These are phyloP conservation scores for Acronicta leporina DNA, from an alignment of 2,888 invertebrate species.

Conservation along the genomic window DNA sequence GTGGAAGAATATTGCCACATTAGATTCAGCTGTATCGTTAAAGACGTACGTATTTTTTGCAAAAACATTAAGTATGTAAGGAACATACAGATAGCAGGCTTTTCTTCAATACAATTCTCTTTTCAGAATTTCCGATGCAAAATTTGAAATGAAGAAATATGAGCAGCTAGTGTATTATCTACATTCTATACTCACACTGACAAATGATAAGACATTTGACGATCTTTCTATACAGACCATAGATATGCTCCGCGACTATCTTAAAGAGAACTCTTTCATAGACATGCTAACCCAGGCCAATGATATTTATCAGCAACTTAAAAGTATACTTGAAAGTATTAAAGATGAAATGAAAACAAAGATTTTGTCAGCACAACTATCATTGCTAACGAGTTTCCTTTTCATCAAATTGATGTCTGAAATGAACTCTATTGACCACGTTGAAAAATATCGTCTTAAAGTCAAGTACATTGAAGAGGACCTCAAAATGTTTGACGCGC, in stretches of 20 bases:
- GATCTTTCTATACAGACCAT: slow-evolving; percentile 24
- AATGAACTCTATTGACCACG: slow-evolving; percentile 94
- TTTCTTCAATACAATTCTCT: neutral
- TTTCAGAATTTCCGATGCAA: slow-evolving; percentile 74
- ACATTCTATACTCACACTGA: slow-evolving; percentile 51
- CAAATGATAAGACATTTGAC: slow-evolving; percentile 25
- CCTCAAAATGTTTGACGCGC: slow-evolving; percentile 88
- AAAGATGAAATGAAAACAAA: slow-evolving; percentile 59
- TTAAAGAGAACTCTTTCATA: slow-evolving; percentile 63
- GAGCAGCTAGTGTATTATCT: slow-evolving; percentile 69
- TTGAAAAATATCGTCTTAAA: slow-evolving; percentile 93
- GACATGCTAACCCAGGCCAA: slow-evolving; percentile 63
- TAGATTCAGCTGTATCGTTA: slow-evolving; percentile 81
- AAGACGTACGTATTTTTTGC: slow-evolving; percentile 77
- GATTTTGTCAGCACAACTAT: slow-evolving; percentile 71
- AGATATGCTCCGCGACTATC: slow-evolving; percentile 43
- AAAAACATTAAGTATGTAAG: neutral
- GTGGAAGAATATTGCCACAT: slow-evolving; percentile 90
- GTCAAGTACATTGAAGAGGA: slow-evolving; percentile 92
- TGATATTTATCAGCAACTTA: slow-evolving; percentile 60
- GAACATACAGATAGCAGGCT: neutral
- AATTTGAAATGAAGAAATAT: slow-evolving; percentile 76
- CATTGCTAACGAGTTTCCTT: slow-evolving; percentile 85
- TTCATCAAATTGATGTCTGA: slow-evolving; percentile 89
- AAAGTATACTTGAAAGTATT: slow-evolving; percentile 31